phyloP scores from a whole-genome alignment of 2,797 vertebrate genomes.

The Ctenopoma kingsleyae region DNA sequence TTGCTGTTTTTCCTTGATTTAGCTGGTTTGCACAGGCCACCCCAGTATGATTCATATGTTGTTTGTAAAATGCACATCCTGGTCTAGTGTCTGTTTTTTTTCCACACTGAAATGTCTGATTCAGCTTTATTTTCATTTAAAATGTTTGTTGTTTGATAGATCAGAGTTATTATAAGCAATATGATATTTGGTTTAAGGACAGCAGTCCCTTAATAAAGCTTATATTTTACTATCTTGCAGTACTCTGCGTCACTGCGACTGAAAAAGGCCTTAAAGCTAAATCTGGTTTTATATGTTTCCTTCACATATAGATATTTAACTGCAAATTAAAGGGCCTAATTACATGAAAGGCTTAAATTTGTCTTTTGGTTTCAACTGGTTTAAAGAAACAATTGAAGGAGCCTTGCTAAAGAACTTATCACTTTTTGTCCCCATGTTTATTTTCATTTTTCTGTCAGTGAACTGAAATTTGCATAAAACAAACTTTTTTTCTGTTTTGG shows the following conservation, averaged over 20 bases:
- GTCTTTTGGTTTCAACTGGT: too few species aligned
- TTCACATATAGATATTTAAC: neutral
- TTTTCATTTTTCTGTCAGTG: conserved; percentile 14
- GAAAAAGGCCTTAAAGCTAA: too few species aligned
- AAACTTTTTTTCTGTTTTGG: neutral
- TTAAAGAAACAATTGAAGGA: neutral
- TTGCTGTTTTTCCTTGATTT: conserved; percentile 20
- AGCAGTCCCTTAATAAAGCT: neutral
- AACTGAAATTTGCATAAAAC: neutral
- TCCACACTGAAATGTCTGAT: neutral
- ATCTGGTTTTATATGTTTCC: conserved; percentile 4
- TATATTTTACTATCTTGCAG: too few species aligned
- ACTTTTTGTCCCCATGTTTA: neutral
- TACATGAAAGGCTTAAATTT: neutral
- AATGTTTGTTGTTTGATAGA: neutral
- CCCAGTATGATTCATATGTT: conserved; percentile 69
- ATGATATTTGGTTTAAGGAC: too few species aligned
- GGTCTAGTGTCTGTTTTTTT: conserved; percentile 20
- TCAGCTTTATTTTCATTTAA: conserved; percentile 11
- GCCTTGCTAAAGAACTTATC: neutral
- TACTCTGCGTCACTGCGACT: too few species aligned
- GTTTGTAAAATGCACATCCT: conserved; percentile 54
- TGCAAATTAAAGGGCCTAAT: neutral
- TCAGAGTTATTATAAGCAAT: neutral
- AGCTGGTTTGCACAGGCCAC: conserved; percentile 41